These are phyloP conservation scores for Hippocampus zosterae DNA, from an alignment of 2,113 vertebrate species.

Conservation along the genomic window DNA sequence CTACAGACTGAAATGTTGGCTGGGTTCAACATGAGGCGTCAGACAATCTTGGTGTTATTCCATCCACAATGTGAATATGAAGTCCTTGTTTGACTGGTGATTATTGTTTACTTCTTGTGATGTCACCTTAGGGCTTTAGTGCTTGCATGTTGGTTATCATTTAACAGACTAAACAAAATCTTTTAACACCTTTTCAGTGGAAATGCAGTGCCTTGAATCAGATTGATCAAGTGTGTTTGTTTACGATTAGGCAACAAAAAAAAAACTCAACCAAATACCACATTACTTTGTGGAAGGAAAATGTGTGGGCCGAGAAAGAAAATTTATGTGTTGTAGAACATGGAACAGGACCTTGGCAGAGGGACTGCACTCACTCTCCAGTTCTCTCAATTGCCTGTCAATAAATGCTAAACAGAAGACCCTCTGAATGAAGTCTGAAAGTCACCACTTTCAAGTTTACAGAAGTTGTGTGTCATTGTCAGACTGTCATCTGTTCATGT, in stretches of 20 bases:
- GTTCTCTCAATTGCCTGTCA: background rate
- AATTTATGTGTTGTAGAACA: background rate
- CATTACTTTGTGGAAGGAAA: background rate
- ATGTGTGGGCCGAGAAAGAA: background rate
- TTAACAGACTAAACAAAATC: background rate
- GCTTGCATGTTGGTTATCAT: slow-evolving; percentile 21
- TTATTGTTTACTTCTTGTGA: slow-evolving; percentile 7
- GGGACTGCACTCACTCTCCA: background rate
- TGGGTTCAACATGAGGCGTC: slow-evolving; percentile 49
- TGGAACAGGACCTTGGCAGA: background rate
- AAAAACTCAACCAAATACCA: background rate
- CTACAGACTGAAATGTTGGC: slow-evolving; percentile 43
- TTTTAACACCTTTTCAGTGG: slow-evolving; percentile 5
- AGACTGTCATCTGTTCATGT: background rate
- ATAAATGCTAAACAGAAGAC: background rate
- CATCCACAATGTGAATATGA: slow-evolving; percentile 21
- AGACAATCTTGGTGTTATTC: slow-evolving; percentile 34
- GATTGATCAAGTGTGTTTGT: background rate
- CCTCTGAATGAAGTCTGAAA: background rate
- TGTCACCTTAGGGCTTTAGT: slow-evolving; percentile 15
- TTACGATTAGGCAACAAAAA: background rate
- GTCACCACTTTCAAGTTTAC: background rate
- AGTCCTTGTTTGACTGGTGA: slow-evolving; percentile 8
- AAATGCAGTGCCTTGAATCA: background rate
- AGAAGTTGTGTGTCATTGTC: background rate